These are phyloP conservation scores for Perca flavescens DNA, from an alignment of 2,113 vertebrate genomes.

Conservation along the genomic window DNA sequence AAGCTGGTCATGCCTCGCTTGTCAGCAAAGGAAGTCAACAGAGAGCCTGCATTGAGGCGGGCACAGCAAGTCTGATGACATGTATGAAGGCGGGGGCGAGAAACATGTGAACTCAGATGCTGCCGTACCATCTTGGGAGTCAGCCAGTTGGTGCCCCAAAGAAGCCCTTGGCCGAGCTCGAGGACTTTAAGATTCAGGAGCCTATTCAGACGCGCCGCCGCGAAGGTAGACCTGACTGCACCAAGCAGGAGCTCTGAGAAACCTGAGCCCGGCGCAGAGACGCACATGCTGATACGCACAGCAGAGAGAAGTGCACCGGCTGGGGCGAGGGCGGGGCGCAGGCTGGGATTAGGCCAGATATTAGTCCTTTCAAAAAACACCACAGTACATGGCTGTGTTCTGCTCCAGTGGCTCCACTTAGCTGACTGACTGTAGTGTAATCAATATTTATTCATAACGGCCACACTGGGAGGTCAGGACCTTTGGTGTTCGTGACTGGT, in stretches of 20 bases:
- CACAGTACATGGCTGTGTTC: slow-evolving; percentile 69
- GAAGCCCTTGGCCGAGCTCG: slow-evolving; percentile 25
- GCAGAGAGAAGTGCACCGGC: slow-evolving; percentile 61
- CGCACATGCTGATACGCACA: slow-evolving; percentile 70
- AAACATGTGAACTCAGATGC: slow-evolving; percentile 64
- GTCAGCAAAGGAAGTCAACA: slow-evolving; percentile 84
- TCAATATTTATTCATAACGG: slow-evolving; percentile 80
- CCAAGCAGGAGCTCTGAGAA: slow-evolving; percentile 63
- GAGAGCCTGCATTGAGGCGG: slow-evolving; percentile 66
- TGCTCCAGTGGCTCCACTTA: slow-evolving; percentile 71
- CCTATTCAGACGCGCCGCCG: slow-evolving; percentile 34
- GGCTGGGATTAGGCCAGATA: slow-evolving; percentile 71
- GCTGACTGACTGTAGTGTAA: slow-evolving; percentile 68
- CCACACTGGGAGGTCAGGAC: slow-evolving; percentile 76
- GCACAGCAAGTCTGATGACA: slow-evolving; percentile 76
- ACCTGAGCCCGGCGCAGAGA: slow-evolving; percentile 60
- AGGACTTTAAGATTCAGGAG: slow-evolving; percentile 52
- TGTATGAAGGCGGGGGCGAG: slow-evolving; percentile 56
- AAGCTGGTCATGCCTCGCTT: slow-evolving; percentile 70
- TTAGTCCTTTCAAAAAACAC: slow-evolving; percentile 59
- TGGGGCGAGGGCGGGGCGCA: slow-evolving; percentile 46
- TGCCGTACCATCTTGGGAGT: slow-evolving; percentile 35
- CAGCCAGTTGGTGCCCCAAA: slow-evolving; percentile 29
- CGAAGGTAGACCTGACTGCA: slow-evolving; percentile 39
- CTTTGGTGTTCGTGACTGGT: slow-evolving; percentile 66